Evolutionary conservation across 2,888 invertebrate genomes (phyloP).

Genomic region (Imbricaverruca yamaguchii): DNA sequence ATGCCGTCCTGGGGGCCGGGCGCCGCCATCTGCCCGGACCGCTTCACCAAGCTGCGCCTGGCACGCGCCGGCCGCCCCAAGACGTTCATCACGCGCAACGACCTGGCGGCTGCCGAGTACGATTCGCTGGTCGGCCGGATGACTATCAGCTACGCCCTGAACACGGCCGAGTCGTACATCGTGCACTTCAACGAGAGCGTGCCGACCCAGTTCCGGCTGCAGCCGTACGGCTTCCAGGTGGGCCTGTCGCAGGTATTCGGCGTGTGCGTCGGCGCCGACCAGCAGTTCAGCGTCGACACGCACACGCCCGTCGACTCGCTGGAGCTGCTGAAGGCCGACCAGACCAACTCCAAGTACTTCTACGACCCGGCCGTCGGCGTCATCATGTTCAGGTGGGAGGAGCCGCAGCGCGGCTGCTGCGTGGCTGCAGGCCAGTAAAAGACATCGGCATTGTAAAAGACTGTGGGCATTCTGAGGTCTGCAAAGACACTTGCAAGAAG

Average conservation of each 20-base stretch:
- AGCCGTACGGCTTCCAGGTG: not conserved
- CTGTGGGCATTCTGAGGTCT: no score
- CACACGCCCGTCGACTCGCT: not conserved
- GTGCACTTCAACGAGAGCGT: conserved; percentile 19
- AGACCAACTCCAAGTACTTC: not conserved
- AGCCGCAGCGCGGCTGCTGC: no score
- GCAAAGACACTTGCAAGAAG: no score
- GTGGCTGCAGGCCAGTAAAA: no score
- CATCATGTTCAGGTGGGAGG: not conserved
- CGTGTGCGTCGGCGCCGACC: conserved; percentile 2
- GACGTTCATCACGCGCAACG: not conserved
- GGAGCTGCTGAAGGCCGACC: not conserved
- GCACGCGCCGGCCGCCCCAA: no score
- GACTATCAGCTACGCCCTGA: not conserved
- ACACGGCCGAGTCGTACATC: not conserved
- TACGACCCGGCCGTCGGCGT: not conserved
- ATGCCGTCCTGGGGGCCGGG: not conserved
- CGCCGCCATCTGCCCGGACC: not conserved
- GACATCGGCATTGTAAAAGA: no score
- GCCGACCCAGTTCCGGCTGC: not conserved
- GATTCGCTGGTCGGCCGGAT: no score
- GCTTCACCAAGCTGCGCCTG: not conserved
- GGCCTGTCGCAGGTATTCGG: not conserved
- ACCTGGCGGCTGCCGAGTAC: not conserved
- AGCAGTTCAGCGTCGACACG: not conserved